Evolutionary conservation across 2,888 invertebrate genomes (phyloP), one percentile per base, ranked within the genome.

Genomic region (Tupiocoris notatus): DNA sequence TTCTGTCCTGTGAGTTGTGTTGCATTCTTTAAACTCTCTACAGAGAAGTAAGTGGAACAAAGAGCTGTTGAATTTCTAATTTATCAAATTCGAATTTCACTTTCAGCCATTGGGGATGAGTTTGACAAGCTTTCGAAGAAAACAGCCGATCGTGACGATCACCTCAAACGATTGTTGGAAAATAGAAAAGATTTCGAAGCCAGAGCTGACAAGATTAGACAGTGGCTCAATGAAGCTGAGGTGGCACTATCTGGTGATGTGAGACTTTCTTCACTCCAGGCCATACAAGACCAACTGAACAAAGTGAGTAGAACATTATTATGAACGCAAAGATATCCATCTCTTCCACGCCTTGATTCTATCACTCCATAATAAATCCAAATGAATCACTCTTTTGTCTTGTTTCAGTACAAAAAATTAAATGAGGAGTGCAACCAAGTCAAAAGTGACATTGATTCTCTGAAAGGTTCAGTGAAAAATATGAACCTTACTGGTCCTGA

Each of bases 181-280:
- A 90, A 91, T 16, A 88, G 96, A 78, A 92, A 89, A 81, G 88
- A 91, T 64, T 94, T 95, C 81, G 96, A 97, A 84, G 88, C 88
- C 61, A 91, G 93, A 78, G 87, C 93, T 65, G 91, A 92, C 76
- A 90, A 91, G 81, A 91, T 94, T 82, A 90, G 92, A 79, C 90
- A 92, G 81, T 97, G 96, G 96, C 86, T 96, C 57, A 92, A 93
- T 80, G 93, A 96, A 85, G 94, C 94, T 24, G 95, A 96, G 84
- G 92, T 93, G 0, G 92, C 93, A 1, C 91, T 93, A 0, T 91
- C 92, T 9, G 89, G 91, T 39, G 94, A 95, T 82, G 86, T 95
- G 1, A 88, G 93, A 61, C 89, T 92, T 20, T 90, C 93, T 0
- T 93, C 91, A 81, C 86, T 94, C 20, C 93, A 93, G 80, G 88